These are phyloP conservation scores for Cheumatopsyche charites DNA, from an alignment of 1,140 invertebrate species.

Conservation along the genomic window DNA sequence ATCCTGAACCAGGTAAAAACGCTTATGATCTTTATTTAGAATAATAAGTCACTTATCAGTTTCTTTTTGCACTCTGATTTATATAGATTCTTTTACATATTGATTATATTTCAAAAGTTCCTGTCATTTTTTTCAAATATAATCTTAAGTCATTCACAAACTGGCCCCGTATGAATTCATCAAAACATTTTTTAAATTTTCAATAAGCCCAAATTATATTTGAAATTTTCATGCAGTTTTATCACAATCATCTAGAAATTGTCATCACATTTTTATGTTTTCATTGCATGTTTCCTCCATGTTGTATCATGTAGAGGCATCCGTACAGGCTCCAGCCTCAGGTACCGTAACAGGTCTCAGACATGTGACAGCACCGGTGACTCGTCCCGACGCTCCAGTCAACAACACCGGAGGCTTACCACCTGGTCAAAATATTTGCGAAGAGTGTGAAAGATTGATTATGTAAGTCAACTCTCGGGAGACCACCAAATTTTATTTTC, in stretches of 20 bases:
- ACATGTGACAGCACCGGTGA: conserved; percentile 74
- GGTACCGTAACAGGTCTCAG: conserved; percentile 58
- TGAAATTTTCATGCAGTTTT: too few species aligned
- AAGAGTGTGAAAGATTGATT: conserved; percentile 90
- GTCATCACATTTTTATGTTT: conserved; percentile 30
- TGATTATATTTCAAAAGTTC: too few species aligned
- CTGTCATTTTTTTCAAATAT: too few species aligned
- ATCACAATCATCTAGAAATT: not conserved
- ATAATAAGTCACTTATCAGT: not conserved
- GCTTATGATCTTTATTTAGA: conserved; percentile 14
- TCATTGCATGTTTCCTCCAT: conserved; percentile 46
- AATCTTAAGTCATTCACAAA: too few species aligned
- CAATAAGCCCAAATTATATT: too few species aligned
- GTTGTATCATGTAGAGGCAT: conserved; percentile 50
- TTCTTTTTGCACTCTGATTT: too few species aligned
- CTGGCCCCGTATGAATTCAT: too few species aligned
- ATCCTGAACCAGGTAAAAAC: conserved; percentile 75
- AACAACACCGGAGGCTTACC: conserved; percentile 72
- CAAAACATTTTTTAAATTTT: too few species aligned
- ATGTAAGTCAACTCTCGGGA: conserved; percentile 74
- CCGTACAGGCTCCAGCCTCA: conserved; percentile 45
- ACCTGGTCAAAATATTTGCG: conserved; percentile 89
- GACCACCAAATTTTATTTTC: conserved; percentile 7
- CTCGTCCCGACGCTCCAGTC: conserved; percentile 71
- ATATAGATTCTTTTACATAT: not conserved